Percentiles rank a stretch among this genome's conserved stretches.
Conservation (phyloP, 2,113 vertebrate genomes). For the Murina feae region DNA sequence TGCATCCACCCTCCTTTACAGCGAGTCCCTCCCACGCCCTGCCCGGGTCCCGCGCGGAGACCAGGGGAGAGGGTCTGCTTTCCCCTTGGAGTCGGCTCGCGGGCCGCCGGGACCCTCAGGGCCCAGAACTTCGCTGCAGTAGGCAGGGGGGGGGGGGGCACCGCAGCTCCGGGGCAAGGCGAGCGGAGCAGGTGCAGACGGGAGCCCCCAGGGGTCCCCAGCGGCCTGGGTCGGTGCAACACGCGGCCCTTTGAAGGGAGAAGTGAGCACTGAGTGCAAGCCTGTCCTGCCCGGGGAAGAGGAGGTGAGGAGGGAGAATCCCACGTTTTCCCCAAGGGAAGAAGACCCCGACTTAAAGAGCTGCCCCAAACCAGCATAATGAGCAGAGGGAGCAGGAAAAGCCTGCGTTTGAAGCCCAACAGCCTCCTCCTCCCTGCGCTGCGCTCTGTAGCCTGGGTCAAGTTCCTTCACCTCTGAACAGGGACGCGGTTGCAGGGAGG, state of each 20-base stretch:
- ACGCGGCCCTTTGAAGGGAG: background rate
- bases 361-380: background rate
- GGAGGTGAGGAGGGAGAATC: background rate
- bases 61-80: too few species aligned
- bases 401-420: background rate
- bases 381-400: background rate
- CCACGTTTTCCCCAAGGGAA: background rate
- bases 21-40: background rate
- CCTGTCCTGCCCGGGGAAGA: too few species aligned
- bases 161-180: too few species aligned
- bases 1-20: background rate
- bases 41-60: background rate
- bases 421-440: background rate
- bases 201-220: background rate
- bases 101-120: background rate
- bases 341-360: background rate
- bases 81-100: background rate
- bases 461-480: background rate
- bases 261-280: background rate
- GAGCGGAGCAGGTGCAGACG: fast-evolving
- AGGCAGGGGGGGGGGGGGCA: too few species aligned
- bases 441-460: background rate
- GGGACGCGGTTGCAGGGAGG: background rate
- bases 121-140: background rate
- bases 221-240: background rate